Evolutionary conservation across 2,113 vertebrate genomes (phyloP).

Genomic region (Progne subis): DNA sequence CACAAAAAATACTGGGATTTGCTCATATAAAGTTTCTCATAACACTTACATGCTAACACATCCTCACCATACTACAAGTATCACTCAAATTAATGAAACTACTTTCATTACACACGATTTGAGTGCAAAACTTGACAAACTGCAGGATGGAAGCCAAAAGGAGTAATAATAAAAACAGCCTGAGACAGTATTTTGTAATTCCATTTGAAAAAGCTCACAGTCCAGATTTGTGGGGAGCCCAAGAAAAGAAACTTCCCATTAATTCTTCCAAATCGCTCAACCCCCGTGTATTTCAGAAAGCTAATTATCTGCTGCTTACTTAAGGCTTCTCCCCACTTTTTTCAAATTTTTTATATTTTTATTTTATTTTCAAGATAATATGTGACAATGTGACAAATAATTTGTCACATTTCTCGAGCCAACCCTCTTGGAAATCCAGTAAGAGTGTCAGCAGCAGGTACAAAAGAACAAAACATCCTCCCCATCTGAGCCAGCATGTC

Average conservation of each 20-base stretch:
- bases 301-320: not conserved
- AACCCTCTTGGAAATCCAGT: not conserved
- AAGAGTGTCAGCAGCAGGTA: not conserved
- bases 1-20: not conserved
- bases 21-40: not conserved
- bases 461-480: not conserved
- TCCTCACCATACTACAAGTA: not conserved
- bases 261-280: not conserved
- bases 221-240: not conserved
- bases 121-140: not conserved
- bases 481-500: not conserved
- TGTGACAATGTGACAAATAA: not conserved
- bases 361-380: not conserved
- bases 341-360: not conserved
- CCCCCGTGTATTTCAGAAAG: not conserved
- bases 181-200: not conserved
- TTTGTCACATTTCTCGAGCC: not conserved
- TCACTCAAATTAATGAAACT: not conserved
- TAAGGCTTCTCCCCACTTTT: not conserved
- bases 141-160: not conserved
- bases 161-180: not conserved
- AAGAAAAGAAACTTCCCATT: not conserved
- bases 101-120: not conserved
- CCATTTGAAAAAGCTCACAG: not conserved
- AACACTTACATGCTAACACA: not conserved